phyloP scores from a whole-genome alignment of 2,888 invertebrate genomes.

The Ormyrus thymus region DNA sequence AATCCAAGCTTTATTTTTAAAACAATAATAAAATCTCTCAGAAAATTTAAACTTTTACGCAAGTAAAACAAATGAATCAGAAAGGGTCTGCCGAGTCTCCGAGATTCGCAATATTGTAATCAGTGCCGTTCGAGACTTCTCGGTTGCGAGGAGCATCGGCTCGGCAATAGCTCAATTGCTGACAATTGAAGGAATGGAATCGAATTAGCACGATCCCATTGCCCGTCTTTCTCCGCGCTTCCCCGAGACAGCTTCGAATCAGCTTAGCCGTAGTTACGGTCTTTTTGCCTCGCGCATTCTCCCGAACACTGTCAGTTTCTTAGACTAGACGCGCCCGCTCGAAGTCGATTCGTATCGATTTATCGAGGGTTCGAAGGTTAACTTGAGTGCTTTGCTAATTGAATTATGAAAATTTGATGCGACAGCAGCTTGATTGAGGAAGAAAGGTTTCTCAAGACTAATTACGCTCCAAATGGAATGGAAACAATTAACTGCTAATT shows the following conservation, averaged over 20 bases:
- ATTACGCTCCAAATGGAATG: not conserved
- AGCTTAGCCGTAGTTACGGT: not conserved
- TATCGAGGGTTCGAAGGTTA: slow-evolving; percentile 19
- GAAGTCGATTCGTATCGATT: slow-evolving; percentile 15
- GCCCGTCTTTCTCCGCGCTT: slow-evolving; percentile 53
- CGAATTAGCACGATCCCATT: slow-evolving; percentile 70
- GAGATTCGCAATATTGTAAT: slow-evolving; percentile 29
- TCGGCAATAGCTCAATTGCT: slow-evolving; percentile 67
- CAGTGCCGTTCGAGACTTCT: slow-evolving; percentile 4
- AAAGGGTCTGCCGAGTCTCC: too few species aligned
- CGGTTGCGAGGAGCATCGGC: not conserved
- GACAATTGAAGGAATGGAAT: slow-evolving; percentile 65
- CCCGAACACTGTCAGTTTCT: not conserved
- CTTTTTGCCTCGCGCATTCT: not conserved
- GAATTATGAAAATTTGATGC: slow-evolving; percentile 7
- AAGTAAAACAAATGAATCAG: too few species aligned
- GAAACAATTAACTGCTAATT: not conserved
- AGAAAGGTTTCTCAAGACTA: not conserved
- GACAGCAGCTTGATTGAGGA: not conserved
- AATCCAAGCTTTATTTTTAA: too few species aligned
- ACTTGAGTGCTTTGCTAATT: slow-evolving; percentile 16
- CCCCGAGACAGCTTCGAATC: slow-evolving; percentile 22
- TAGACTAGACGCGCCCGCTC: not conserved
- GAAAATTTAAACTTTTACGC: too few species aligned
- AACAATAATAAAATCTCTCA: too few species aligned